Base-by-base conservation (phyloP, 2,888 invertebrate species). In the Amblyteles armatorius region DNA sequence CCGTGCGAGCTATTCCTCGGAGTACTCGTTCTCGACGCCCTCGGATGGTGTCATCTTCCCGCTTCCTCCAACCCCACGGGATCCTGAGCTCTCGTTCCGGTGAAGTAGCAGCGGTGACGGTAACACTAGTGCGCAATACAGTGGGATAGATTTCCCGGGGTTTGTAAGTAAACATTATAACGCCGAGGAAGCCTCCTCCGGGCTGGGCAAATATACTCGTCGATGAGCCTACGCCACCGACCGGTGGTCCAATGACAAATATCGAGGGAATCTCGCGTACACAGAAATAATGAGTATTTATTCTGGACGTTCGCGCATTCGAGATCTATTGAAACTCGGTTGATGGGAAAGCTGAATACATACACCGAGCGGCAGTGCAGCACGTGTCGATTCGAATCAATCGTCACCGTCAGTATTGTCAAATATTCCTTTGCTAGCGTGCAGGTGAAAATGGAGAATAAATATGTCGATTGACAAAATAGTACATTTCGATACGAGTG, bases 251-350 rank as follows among this genome's bases (percentile, higher is more conserved):
- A 48, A 76, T 55, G 77, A 65, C 74, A 77, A 80, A 80, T 73
- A 73, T 73, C 71, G 63, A n/a, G 44, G 29, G 72, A 48, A n/a
- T 63, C 71, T n/a, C 72, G 22, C 44, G 57, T 78, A 44, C 72
- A 48, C 65, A 65, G 22, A 40, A 84, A 84, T 84, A 80, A 69
- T 63, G 76, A 79, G 57, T 81, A 81, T 81, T 84, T 71, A 81
- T 78, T 73, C 73, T 60, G 68, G 44, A 19, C 48, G 71, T 73
- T 44, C 77, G 67, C 71, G 77, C 72, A 77, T 26, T 57, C 40
- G 52, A 50, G 22, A 11, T 52, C 22, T 3, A 4, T 29, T 11
- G 44, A 73, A 48, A 13, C 36, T n/a, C 3, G 26, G 44, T n/a
- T 16, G 13, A 69, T 48, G 40, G 33, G 48, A 16, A 40, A 55